Conservation (phyloP, 2,888 invertebrate species). For the Stenichneumon culpator region DNA sequence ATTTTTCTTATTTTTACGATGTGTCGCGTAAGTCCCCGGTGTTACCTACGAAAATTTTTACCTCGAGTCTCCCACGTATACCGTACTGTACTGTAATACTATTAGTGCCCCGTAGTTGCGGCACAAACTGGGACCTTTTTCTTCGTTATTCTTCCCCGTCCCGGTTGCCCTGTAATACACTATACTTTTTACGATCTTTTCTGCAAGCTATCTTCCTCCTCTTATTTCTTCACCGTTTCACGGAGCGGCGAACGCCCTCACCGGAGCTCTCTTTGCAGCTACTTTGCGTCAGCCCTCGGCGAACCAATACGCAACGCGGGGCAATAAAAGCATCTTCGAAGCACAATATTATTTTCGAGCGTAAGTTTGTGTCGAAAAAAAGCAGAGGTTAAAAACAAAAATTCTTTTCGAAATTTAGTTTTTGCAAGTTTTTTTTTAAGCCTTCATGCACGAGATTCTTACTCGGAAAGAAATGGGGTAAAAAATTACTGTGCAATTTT, state of each 20-base stretch:
- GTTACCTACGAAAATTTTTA: conserved; percentile 18
- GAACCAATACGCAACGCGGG: not conserved
- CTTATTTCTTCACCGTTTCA: not conserved
- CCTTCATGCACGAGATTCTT: no score
- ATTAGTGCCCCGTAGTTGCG: conserved; percentile 12
- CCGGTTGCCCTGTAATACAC: conserved; percentile 29
- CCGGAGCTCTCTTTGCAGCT: not conserved
- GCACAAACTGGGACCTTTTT: conserved; percentile 18
- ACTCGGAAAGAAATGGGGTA: not conserved
- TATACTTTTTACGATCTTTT: conserved; percentile 45
- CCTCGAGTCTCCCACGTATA: not conserved
- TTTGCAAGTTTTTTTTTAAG: no score
- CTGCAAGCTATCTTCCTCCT: conserved; percentile 17
- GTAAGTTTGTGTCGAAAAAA: not conserved
- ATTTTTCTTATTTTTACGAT: conserved; percentile 26
- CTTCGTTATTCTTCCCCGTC: conserved; percentile 13
- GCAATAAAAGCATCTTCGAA: not conserved
- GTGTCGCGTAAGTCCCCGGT: not conserved
- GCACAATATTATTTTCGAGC: not conserved
- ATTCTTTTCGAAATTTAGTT: not conserved
- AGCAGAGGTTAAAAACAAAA: not conserved
- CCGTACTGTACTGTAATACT: not conserved
- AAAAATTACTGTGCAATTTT: no score
- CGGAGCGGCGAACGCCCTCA: not conserved
- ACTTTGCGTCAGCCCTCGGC: conserved; percentile 9